Evolutionary conservation across 2,888 invertebrate species (phyloP).

Genomic region (Empis stercorea): DNA sequence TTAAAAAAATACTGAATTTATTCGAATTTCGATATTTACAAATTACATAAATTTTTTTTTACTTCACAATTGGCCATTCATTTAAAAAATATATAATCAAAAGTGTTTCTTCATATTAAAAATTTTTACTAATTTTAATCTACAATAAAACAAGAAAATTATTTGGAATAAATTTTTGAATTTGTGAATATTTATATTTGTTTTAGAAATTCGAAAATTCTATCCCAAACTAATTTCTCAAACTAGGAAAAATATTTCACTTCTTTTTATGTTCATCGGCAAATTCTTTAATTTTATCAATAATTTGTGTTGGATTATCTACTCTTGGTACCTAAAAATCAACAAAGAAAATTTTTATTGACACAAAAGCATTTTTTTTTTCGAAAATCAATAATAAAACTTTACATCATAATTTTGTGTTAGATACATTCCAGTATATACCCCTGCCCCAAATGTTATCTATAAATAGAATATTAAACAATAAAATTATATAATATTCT

Average conservation of each 20-base stretch:
- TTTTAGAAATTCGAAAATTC: too few relatives aligned
- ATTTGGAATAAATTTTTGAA: too few relatives aligned
- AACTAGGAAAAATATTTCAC: background rate
- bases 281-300: conserved; percentile 51
- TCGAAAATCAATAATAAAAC: background rate
- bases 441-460: conserved; percentile 52
- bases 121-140: too few relatives aligned
- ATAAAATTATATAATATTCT: conserved; percentile 6
- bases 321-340: conserved; percentile 57
- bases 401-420: conserved; percentile 59
- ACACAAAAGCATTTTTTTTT: background rate
- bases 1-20: too few relatives aligned
- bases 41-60: too few relatives aligned
- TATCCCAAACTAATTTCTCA: too few relatives aligned
- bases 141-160: too few relatives aligned
- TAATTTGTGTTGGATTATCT: conserved; percentile 57
- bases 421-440: conserved; percentile 59
- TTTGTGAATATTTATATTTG: too few relatives aligned
- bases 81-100: too few relatives aligned
- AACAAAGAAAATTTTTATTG: conserved; percentile 5
- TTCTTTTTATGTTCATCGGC: conserved; percentile 37
- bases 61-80: too few relatives aligned
- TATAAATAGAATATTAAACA: conserved; percentile 30
- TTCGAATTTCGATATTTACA: too few relatives aligned
- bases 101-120: too few relatives aligned